phyloP scores from a whole-genome alignment of 2,888 invertebrate genomes.

The Erebia ligea region DNA sequence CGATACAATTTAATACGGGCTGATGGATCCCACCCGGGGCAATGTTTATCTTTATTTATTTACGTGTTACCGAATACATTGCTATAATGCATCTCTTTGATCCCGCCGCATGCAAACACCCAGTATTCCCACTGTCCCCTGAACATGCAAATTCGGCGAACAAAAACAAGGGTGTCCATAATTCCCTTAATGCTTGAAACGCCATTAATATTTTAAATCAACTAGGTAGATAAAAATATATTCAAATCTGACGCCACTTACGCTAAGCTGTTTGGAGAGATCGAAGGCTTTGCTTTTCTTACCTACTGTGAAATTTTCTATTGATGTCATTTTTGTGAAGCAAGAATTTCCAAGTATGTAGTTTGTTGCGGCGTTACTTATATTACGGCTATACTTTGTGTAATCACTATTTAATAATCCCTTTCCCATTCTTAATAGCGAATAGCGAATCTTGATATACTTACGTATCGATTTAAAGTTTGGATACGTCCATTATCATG shows the following conservation, averaged over 20 bases:
- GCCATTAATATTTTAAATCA: constrained; percentile 81
- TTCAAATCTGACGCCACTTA: constrained; percentile 59
- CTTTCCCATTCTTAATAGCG: no score
- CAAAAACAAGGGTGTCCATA: constrained; percentile 77
- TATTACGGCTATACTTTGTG: no score
- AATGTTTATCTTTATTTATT: constrained; percentile 78
- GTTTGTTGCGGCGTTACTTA: no score
- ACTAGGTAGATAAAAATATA: constrained; percentile 65
- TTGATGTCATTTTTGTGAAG: background rate
- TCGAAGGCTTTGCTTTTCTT: constrained; percentile 4
- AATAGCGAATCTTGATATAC: no score
- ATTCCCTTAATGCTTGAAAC: constrained; percentile 75
- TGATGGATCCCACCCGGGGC: constrained; percentile 35
- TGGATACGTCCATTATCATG: no score
- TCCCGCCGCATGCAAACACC: constrained; percentile 64
- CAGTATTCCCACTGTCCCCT: constrained; percentile 50
- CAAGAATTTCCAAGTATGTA: no score
- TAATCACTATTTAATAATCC: no score
- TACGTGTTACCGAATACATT: constrained; percentile 78
- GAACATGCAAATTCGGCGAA: constrained; percentile 71
- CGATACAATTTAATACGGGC: constrained; percentile 26
- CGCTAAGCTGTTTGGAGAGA: constrained; percentile 48
- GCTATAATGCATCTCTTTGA: constrained; percentile 68
- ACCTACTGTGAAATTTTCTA: background rate
- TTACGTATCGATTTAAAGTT: no score